Evolutionary conservation across 2,888 invertebrate genomes (phyloP).

Genomic region (Limnephilus rhombicus): DNA sequence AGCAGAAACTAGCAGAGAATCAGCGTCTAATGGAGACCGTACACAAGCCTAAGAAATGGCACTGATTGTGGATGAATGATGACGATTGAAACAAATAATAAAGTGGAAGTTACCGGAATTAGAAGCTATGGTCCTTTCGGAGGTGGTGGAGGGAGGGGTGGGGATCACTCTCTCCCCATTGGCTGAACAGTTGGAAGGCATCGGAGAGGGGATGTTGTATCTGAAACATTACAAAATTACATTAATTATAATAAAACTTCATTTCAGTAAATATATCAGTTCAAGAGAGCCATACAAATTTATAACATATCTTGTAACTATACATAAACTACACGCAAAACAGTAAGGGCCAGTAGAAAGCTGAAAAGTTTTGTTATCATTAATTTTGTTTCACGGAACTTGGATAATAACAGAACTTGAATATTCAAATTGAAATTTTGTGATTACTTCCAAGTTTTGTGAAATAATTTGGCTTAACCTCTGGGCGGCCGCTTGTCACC

Average conservation of each 20-base stretch:
- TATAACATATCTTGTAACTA: neutral
- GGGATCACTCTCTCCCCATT: slow-evolving; percentile 86
- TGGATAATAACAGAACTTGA: too few relatives aligned
- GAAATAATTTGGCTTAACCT: too few relatives aligned
- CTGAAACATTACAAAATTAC: slow-evolving; percentile 72
- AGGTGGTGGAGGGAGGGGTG: slow-evolving; percentile 87
- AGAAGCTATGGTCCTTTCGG: slow-evolving; percentile 83
- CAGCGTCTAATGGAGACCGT: too few relatives aligned
- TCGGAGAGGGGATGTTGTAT: slow-evolving; percentile 88
- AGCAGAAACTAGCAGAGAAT: neutral
- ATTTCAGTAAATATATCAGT: neutral
- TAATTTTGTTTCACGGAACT: too few relatives aligned
- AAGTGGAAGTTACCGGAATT: slow-evolving; percentile 75
- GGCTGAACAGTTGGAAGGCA: slow-evolving; percentile 78
- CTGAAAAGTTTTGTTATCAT: too few relatives aligned
- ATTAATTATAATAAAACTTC: neutral
- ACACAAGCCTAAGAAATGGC: too few relatives aligned
- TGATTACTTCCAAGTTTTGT: too few relatives aligned
- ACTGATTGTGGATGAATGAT: neutral
- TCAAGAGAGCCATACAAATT: neutral
- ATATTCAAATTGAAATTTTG: too few relatives aligned
- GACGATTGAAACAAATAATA: neutral
- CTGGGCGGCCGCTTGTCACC: too few relatives aligned
- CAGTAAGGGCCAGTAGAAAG: neutral
- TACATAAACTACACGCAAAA: neutral